Conservation (phyloP, 2,113 vertebrate genomes). For the Erpornis zantholeuca region DNA sequence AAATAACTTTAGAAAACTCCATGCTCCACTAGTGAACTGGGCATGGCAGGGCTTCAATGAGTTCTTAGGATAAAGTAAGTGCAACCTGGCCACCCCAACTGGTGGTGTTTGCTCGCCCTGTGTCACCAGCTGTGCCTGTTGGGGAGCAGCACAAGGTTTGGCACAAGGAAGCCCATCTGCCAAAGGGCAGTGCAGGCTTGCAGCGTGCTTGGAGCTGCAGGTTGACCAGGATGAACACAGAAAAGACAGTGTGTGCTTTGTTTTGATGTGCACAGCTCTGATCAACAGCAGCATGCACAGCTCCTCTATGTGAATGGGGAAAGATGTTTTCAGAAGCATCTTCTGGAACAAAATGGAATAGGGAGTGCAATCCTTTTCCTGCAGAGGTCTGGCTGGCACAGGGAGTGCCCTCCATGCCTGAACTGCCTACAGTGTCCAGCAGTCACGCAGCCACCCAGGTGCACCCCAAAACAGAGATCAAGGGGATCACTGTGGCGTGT, state of each 20-base stretch:
- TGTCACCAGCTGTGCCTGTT: neutral
- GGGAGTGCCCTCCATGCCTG: neutral
- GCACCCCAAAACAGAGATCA: neutral
- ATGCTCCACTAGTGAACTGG: neutral
- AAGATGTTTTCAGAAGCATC: neutral
- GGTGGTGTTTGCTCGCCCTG: rapidly evolving
- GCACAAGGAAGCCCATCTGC: neutral
- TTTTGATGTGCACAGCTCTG: neutral
- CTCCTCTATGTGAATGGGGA: rapidly evolving
- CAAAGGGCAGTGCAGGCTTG: neutral
- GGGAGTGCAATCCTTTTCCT: neutral
- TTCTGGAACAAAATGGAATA: neutral
- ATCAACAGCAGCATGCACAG: neutral
- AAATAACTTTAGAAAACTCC: neutral
- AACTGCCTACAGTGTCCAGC: neutral
- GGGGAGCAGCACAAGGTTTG: rapidly evolving
- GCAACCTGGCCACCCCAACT: neutral
- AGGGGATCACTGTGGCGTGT: neutral
- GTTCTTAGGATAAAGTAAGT: neutral
- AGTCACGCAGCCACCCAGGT: neutral
- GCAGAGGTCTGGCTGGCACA: rapidly evolving
- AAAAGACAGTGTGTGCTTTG: neutral
- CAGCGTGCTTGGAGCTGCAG: neutral
- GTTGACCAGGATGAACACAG: neutral
- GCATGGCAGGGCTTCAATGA: neutral